These are phyloP conservation scores for Acyrthosiphon pisum DNA, from an alignment of 1,140 invertebrate genomes.

Conservation along the genomic window DNA sequence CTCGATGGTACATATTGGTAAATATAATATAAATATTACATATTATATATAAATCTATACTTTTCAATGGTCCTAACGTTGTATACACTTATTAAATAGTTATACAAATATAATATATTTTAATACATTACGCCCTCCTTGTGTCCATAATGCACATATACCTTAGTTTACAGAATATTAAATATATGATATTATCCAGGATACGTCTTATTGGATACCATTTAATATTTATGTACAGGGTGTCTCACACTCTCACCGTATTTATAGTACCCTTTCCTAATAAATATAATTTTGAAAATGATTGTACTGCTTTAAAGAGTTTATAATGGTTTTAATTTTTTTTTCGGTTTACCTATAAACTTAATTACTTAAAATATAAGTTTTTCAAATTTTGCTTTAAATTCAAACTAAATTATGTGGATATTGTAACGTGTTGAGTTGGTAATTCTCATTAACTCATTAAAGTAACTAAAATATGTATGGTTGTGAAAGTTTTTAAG, in stretches of 20 bases:
- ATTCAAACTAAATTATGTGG: too few relatives aligned
- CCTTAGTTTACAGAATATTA: neutral
- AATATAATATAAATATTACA: neutral
- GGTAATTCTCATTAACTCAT: neutral
- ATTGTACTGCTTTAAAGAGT: neutral
- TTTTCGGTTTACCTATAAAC: neutral
- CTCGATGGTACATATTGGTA: neutral
- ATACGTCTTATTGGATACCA: too few relatives aligned
- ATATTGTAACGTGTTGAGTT: neutral
- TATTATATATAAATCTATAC: neutral
- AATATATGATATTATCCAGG: neutral
- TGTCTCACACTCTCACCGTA: too few relatives aligned
- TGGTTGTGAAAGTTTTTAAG: neutral
- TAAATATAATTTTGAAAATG: too few relatives aligned
- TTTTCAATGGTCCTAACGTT: neutral
- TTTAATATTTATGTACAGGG: neutral
- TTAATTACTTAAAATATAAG: too few relatives aligned
- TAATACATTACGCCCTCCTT: neutral
- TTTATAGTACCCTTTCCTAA: neutral
- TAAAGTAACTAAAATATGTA: neutral
- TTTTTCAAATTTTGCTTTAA: neutral
- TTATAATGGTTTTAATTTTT: neutral
- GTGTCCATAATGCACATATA: neutral
- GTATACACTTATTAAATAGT: neutral
- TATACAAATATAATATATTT: neutral